These are phyloP conservation scores for Ophion ellenae DNA, from an alignment of 2,888 invertebrate species.

Conservation along the genomic window DNA sequence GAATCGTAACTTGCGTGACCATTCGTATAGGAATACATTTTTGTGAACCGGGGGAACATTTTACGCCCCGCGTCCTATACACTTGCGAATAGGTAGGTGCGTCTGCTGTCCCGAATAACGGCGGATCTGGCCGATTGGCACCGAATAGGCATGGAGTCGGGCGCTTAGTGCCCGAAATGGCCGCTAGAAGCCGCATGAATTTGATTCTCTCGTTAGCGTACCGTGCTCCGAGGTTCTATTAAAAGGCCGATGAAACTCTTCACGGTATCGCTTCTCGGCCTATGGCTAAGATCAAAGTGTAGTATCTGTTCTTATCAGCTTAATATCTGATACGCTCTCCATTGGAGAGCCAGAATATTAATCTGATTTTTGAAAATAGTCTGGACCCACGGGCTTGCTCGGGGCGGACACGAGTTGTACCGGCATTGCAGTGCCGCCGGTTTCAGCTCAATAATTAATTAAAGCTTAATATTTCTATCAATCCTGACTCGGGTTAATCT, in stretches of 20 bases:
- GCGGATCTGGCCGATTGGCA: not conserved
- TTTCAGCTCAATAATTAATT: conserved; percentile 58
- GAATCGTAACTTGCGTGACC: too few relatives aligned
- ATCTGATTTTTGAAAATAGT: conserved; percentile 59
- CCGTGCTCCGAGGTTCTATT: not conserved
- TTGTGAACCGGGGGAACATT: not conserved
- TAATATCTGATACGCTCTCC: conserved; percentile 63
- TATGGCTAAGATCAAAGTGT: conserved; percentile 52
- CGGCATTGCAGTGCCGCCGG: conserved; percentile 62
- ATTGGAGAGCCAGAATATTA: conserved; percentile 64
- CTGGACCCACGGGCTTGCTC: conserved; percentile 63
- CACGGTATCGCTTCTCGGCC: conserved; percentile 25
- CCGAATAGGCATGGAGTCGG: not conserved
- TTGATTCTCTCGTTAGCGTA: not conserved
- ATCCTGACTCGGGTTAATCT: not conserved
- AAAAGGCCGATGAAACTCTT: not conserved
- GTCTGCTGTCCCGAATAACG: not conserved
- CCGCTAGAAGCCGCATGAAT: conserved; percentile 24
- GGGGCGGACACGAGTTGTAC: conserved; percentile 62
- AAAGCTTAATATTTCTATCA: not conserved
- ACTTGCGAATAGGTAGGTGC: not conserved
- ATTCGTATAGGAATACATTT: not conserved
- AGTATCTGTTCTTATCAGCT: conserved; percentile 54
- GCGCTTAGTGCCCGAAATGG: not conserved
- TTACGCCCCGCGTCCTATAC: not conserved